These are phyloP conservation scores for Buathra laborator DNA, from an alignment of 2,888 invertebrate genomes.

Conservation along the genomic window DNA sequence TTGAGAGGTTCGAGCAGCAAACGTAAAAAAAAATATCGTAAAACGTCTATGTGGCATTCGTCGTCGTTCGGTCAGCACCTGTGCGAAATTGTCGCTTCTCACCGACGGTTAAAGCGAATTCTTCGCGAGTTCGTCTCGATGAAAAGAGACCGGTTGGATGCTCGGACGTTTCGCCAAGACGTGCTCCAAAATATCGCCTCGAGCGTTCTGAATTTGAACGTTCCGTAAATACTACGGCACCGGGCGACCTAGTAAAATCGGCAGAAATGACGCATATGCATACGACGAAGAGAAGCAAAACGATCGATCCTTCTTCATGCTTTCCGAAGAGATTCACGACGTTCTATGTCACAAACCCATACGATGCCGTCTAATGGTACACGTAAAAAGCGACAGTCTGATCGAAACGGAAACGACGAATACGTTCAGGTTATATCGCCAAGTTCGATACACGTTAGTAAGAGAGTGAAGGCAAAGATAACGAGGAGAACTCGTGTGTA, in stretches of 20 bases:
- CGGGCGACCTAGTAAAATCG: background rate
- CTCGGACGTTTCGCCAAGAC: background rate
- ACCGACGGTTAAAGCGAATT: background rate
- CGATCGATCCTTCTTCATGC: background rate
- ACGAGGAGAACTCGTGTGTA: slow-evolving; percentile 42
- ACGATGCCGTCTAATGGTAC: background rate
- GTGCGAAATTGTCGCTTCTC: slow-evolving; percentile 10
- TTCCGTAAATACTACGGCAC: background rate
- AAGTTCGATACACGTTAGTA: slow-evolving; percentile 33
- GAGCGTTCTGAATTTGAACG: background rate
- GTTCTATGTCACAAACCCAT: too few relatives aligned
- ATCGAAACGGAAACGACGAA: slow-evolving; percentile 8
- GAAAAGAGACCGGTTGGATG: background rate
- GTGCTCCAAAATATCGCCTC: background rate
- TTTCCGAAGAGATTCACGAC: too few relatives aligned
- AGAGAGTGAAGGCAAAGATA: slow-evolving; percentile 46
- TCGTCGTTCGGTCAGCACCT: slow-evolving; percentile 54
- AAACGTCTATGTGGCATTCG: slow-evolving; percentile 67
- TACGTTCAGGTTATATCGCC: background rate
- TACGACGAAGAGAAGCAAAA: background rate
- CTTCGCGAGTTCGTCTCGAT: background rate
- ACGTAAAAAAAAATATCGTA: slow-evolving; percentile 67
- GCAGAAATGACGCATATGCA: background rate
- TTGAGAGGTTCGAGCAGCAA: slow-evolving; percentile 55
- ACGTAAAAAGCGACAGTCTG: slow-evolving; percentile 5